Evolutionary conservation across 2,113 vertebrate genomes (phyloP), one percentile per base, ranked within the genome.

Genomic region (Hemiscyllium ocellatum): DNA sequence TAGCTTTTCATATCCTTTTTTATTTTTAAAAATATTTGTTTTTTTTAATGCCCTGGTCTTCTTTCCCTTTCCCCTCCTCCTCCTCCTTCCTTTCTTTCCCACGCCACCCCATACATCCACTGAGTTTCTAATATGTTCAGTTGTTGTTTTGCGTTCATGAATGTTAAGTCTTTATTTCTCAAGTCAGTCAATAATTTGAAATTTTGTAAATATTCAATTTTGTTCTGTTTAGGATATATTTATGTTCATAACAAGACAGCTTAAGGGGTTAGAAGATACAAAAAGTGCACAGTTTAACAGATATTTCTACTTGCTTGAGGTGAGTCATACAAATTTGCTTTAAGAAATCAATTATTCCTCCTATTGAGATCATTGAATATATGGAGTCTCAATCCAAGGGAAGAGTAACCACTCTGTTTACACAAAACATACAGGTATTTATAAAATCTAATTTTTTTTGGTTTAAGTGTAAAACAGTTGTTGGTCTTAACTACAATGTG

Each of bases 301-400:
- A 97, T 99, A 99, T 97, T 99, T 99, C 97, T 99, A 99, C 97
- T 98, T 99, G 96, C 98, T 99, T 78, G 99, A 99, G 99, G 99
- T 98, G 97, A 97, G 98, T 42, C 95, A 19, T 42, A 66, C 7
- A 37, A n/a, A 37, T 10, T 10, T 19, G 65, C 5, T 47, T 96
- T 68, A n/a, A 37, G 47, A 33, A 56, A 26, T n/a, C 68, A 89
- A 78, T 29, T 89, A 5, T 69, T 96, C 29, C 65, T 94, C 47
- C 56, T 96, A 96, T 3, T 94, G 56, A 90, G n/a, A 20, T 97
- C 78, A 96, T 86, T 95, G 37, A 95, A 37, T 66, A 6, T 95
- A 96, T 96, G 91, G 95, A 17, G 78, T 33, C 93, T 20, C 96
- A 96, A 96, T 96, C 96, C 76, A 78, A 15, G 68, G n/a, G 83